These are phyloP conservation scores for Drosophila paucipuncta DNA, from an alignment of 2,888 invertebrate species.

Conservation along the genomic window DNA sequence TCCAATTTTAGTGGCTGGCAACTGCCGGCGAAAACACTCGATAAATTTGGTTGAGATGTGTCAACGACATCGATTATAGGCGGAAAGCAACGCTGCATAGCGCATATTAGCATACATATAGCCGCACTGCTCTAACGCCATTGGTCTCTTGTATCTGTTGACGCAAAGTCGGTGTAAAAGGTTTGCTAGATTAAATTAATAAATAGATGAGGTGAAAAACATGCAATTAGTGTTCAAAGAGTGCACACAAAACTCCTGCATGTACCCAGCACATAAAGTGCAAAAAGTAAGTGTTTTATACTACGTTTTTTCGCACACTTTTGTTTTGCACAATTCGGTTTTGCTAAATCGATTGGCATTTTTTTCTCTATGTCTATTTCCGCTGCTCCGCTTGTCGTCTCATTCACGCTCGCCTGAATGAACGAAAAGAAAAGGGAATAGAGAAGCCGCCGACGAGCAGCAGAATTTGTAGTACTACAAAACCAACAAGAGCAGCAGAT, in stretches of 20 bases:
- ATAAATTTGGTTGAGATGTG: slow-evolving; percentile 14
- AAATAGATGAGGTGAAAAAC: slow-evolving; percentile 25
- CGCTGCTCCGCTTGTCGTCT: slow-evolving; percentile 48
- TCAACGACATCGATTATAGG: slow-evolving; percentile 14
- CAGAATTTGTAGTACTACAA: slow-evolving; percentile 36
- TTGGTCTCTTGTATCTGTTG: slow-evolving; percentile 66
- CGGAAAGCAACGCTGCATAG: slow-evolving; percentile 14
- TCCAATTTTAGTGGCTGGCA: neutral
- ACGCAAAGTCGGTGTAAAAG: slow-evolving; percentile 56
- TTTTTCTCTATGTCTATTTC: slow-evolving; percentile 78
- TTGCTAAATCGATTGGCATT: slow-evolving; percentile 78
- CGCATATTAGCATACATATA: slow-evolving; percentile 34
- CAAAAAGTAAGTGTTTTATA: slow-evolving; percentile 31
- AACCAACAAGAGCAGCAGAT: slow-evolving; percentile 24
- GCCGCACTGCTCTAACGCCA: slow-evolving; percentile 67
- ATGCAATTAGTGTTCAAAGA: slow-evolving; percentile 20
- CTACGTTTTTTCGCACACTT: slow-evolving; percentile 21
- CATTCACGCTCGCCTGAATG: slow-evolving; percentile 53
- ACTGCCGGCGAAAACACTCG: slow-evolving; percentile 23
- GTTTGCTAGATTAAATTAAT: slow-evolving; percentile 40
- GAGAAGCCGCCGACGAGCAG: slow-evolving; percentile 36
- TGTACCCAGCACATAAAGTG: slow-evolving; percentile 31
- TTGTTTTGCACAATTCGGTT: slow-evolving; percentile 44
- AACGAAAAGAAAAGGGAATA: slow-evolving; percentile 43
- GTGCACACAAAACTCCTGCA: slow-evolving; percentile 1